Base-by-base conservation (phyloP, 1,140 invertebrate genomes). In the Drosophila kanapiae region DNA sequence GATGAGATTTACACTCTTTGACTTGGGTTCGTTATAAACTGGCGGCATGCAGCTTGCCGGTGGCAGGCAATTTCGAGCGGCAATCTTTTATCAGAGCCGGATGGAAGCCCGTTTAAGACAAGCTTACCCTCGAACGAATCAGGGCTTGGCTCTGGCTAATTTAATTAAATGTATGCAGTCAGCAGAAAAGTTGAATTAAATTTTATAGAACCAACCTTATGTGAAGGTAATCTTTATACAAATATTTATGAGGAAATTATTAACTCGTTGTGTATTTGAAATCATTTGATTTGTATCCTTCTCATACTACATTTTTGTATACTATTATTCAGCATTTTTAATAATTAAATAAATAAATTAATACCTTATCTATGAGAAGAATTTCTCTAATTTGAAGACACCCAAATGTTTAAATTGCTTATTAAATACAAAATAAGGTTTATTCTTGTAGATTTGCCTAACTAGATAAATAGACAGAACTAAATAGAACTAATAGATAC, bases 1-100 rank as follows among this genome's bases (percentile, higher is more conserved):
- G 76, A 80, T 88, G 84, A 74, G 83, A 83, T 78, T 83, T 82
- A 70, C 68, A 65, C 80, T 40, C 60, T 67, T 81, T 62, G 64
- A 78, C 63, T 67, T 23, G 62, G 71, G 54, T 76, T 87, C 59
- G 63, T 80, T 87, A 83, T 74, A 72, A 87, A 80, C 62, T 60
- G 72, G 74, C 57, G 45, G 48, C 65, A 71, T 47, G 31, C 31
- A 69, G 38, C 71, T 69, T 47, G 65, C 56, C 40, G 59, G 64
- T 58, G 77, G 27, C 56, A 63, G 67, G 62, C 82, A 78, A 82
- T 82, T 81, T 78, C 54, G 51, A 57, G 61, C 31, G 40, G 14
- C 65, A 69, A 67, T 75, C 57, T 23, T 68, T 68, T 68, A 54
- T 51, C 62, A 54, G 31, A n/a, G 7, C 16, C 57, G 64, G 23